Conservation (phyloP, 2,797 vertebrate genomes). For the Poeciliopsis gracilis region DNA sequence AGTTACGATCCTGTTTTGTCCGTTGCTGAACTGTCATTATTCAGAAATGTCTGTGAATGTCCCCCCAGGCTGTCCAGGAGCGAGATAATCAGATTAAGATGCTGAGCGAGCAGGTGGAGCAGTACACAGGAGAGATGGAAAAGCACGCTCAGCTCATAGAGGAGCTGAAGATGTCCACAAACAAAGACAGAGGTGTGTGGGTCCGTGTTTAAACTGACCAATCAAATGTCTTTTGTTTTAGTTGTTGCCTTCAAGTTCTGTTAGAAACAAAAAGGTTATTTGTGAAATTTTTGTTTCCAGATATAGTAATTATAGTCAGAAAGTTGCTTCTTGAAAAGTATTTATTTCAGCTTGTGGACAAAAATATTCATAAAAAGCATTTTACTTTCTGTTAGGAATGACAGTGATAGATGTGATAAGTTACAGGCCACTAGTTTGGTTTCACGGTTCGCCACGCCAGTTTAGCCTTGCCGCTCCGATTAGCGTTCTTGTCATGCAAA, state of each 20-base stretch:
- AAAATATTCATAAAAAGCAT: background rate
- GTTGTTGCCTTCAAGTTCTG: background rate
- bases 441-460: background rate
- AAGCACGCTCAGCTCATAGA: constrained; percentile 86
- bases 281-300: background rate
- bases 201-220: background rate
- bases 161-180: constrained; percentile 86
- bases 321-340: background rate
- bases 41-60: constrained; percentile 24
- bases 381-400: background rate
- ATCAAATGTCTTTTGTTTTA: background rate
- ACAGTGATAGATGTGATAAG: background rate
- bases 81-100: constrained; percentile 91
- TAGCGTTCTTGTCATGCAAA: background rate
- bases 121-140: constrained; percentile 94
- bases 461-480: background rate
- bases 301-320: background rate
- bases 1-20: background rate
- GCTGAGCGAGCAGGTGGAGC: constrained; percentile 90
- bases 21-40: constrained; percentile 1
- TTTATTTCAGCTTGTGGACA: background rate
- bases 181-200: constrained; percentile 84
- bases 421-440: background rate
- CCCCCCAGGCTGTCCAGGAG: constrained; percentile 87
- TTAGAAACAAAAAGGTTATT: background rate